Base-by-base conservation (phyloP, 2,113 vertebrate species). In the Cryptomyrus ogoouensis region DNA sequence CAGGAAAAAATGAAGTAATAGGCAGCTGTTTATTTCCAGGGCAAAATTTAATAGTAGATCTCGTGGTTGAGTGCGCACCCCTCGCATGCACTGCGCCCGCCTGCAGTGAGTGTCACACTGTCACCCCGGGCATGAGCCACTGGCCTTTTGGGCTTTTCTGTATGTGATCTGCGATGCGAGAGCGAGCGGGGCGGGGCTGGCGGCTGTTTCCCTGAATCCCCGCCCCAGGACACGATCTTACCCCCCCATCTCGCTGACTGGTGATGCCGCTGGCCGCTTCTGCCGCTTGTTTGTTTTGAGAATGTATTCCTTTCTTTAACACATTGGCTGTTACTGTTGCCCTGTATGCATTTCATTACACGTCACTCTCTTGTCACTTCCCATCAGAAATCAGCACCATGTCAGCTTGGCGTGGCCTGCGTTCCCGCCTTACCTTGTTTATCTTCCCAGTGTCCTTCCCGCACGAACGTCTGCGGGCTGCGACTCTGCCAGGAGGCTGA, bases 361-460 rank as follows among this genome's bases (percentile, higher is more conserved):
- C 93, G 95, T 96, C 96, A 96, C 94, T 96, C 96, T 95, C 95
- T 94, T 96, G 96, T 96, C 96, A 96, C 94, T 95, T 95, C 94
- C 94, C 88, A 95, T 96, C 95, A 96, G 93, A 94, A 93, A 93
- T 95, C 95, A 95, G 94, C 94, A 93, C 94, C 95, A 95, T 96
- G 96, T 96, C 96, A 95, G 93, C 92, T 91, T 90, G 90, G 93
- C 93, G 93, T 92, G 50, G 91, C 92, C 94, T 85, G 92, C 90
- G 80, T 92, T 66, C 77, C 77, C 35, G 77, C 77, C 35, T n/a
- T 95, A 94, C 95, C 95, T 96, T 96, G 95, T 96, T 96, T 96
- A 95, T 95, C 95, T 94, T 92, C 93, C 95, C 47, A 86, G 91
- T 96, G 96, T 95, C 96, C 96, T 96, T 96, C 96, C 96, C 95